Evolutionary conservation across 2,888 invertebrate genomes (phyloP).

Genomic region (Hofmannophila pseudospretella): DNA sequence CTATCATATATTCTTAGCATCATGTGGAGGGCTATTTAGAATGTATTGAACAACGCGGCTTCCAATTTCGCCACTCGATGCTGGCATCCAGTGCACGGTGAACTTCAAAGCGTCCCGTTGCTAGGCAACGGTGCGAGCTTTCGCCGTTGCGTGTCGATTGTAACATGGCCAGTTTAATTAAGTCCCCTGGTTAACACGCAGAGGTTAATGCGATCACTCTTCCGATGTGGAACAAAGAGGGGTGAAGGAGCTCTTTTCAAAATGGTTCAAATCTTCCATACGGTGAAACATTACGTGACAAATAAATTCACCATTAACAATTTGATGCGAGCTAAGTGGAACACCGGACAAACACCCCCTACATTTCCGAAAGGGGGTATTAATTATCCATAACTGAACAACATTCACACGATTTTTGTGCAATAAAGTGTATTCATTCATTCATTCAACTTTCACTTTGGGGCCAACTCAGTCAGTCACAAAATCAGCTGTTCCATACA

Average conservation of each 20-base stretch:
- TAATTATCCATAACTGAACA: too few species aligned
- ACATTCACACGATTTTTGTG: too few species aligned
- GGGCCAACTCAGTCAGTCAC: too few species aligned
- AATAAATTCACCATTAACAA: too few species aligned
- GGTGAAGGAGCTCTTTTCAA: not conserved
- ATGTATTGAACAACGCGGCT: constrained; percentile 6
- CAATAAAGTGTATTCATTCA: too few species aligned
- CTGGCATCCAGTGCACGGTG: constrained; percentile 13
- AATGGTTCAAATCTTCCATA: not conserved
- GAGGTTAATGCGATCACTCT: constrained; percentile 19
- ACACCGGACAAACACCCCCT: too few species aligned
- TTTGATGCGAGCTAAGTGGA: too few species aligned
- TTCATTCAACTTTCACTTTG: too few species aligned
- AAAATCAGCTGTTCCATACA: too few species aligned
- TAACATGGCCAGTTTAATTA: constrained; percentile 44
- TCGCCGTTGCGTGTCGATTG: constrained; percentile 22
- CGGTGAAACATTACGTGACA: too few species aligned
- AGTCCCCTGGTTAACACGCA: constrained; percentile 25
- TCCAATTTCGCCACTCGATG: constrained; percentile 22
- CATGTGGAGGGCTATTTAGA: not conserved
- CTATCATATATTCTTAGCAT: not conserved
- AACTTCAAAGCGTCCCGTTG: constrained; percentile 43
- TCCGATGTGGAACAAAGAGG: not conserved
- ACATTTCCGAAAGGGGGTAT: too few species aligned
- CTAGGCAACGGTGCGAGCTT: constrained; percentile 26